phyloP scores from a whole-genome alignment of 2,113 vertebrate genomes.

The Rousettus leschenaultii region DNA sequence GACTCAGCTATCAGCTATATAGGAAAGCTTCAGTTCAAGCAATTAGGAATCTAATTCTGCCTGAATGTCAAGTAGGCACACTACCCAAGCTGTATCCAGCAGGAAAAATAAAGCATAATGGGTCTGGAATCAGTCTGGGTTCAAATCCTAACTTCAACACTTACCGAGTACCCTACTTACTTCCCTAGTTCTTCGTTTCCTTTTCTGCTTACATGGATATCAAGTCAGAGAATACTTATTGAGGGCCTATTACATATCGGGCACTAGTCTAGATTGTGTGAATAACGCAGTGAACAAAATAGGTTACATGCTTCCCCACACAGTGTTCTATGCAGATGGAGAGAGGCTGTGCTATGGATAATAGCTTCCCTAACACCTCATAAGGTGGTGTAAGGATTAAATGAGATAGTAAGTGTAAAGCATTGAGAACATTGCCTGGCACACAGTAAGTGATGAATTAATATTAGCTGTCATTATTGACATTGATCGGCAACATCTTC shows the following conservation, averaged over 20 bases:
- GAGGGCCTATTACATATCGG: background rate
- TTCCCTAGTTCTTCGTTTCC: background rate
- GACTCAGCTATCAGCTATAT: background rate
- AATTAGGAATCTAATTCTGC: background rate
- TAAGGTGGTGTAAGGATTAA: background rate
- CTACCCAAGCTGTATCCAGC: background rate
- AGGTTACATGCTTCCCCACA: background rate
- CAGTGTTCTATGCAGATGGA: background rate
- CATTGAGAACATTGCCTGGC: background rate
- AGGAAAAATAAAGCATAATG: background rate
- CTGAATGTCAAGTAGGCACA: background rate
- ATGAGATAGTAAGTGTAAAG: background rate
- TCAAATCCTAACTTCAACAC: background rate
- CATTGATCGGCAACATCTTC: background rate
- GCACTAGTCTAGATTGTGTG: background rate
- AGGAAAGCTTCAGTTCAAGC: background rate
- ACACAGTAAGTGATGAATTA: background rate
- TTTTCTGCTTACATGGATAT: background rate
- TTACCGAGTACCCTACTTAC: background rate
- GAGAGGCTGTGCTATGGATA: background rate
- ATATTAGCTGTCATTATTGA: background rate
- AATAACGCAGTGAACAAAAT: background rate
- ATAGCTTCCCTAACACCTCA: background rate
- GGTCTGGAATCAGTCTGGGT: background rate
- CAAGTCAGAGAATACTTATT: background rate